Percentiles rank a stretch among this genome's conserved stretches.
Evolutionary conservation across 1,140 invertebrate species (phyloP).

Genomic region (Zaprionus nigranus): DNA sequence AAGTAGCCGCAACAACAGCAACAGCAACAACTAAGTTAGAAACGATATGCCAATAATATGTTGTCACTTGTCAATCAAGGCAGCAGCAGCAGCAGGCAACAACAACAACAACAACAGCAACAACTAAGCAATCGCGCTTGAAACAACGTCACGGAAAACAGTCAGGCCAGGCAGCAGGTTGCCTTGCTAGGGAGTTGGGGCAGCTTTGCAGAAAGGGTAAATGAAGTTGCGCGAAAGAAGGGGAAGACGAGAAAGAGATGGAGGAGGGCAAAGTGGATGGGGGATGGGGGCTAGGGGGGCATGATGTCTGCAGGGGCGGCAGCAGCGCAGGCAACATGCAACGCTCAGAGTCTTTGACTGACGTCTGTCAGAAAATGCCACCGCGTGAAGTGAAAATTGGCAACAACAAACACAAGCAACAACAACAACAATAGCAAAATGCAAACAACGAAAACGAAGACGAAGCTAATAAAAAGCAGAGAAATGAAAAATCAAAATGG

Average conservation of each 20-base stretch:
- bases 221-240: slow-evolving; percentile 8
- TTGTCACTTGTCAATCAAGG: slow-evolving; percentile 81
- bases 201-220: slow-evolving; percentile 8
- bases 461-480: slow-evolving; percentile 61
- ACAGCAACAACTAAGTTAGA: slow-evolving; percentile 50
- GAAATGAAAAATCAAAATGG: slow-evolving; percentile 53
- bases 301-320: neutral
- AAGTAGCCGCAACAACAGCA: slow-evolving; percentile 36
- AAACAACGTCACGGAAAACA: slow-evolving; percentile 53
- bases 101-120: slow-evolving; percentile 18
- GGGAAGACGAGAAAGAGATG: neutral
- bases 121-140: slow-evolving; percentile 57
- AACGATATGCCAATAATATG: slow-evolving; percentile 81
- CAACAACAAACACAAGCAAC: slow-evolving; percentile 43
- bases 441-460: slow-evolving; percentile 45
- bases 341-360: slow-evolving; percentile 71
- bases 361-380: slow-evolving; percentile 81
- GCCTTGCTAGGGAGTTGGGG: neutral
- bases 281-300: neutral
- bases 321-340: slow-evolving; percentile 49
- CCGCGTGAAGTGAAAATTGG: slow-evolving; percentile 79
- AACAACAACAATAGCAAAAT: slow-evolving; percentile 36
- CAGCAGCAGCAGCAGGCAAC: slow-evolving; percentile 48
- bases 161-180: slow-evolving; percentile 8
- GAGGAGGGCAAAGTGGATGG: neutral